phyloP scores from a whole-genome alignment of 2,888 invertebrate genomes.

The Pseudoips prasinana region DNA sequence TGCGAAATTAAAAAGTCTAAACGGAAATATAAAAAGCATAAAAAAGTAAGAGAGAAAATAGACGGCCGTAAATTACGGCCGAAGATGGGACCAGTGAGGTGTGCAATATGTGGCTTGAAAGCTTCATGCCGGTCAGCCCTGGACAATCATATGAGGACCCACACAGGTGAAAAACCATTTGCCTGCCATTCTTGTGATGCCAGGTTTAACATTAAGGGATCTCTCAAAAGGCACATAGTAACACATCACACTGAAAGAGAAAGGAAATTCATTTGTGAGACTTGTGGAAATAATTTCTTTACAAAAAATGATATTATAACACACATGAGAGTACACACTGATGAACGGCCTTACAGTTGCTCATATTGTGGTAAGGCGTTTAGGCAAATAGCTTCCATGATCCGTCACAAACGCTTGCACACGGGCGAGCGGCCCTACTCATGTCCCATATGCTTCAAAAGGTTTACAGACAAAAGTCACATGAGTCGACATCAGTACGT shows the following conservation, averaged over 20 bases:
- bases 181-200: slow-evolving; percentile 51
- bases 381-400: slow-evolving; percentile 62
- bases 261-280: slow-evolving; percentile 65
- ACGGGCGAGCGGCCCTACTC: slow-evolving; percentile 69
- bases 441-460: slow-evolving; percentile 61
- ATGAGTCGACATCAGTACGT: slow-evolving; percentile 62
- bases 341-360: slow-evolving; percentile 64
- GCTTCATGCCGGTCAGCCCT: slow-evolving; percentile 56
- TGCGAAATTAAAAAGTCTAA: slow-evolving; percentile 14
- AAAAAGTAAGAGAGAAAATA: slow-evolving; percentile 17
- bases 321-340: slow-evolving; percentile 67
- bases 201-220: slow-evolving; percentile 57
- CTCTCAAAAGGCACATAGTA: slow-evolving; percentile 57
- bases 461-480: slow-evolving; percentile 57
- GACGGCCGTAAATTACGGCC: slow-evolving; percentile 36
- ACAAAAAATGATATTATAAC: slow-evolving; percentile 64
- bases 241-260: slow-evolving; percentile 55
- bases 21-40: slow-evolving; percentile 23
- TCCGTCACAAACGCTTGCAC: slow-evolving; percentile 65
- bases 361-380: slow-evolving; percentile 58
- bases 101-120: slow-evolving; percentile 58
- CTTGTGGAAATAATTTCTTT: slow-evolving; percentile 67
- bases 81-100: slow-evolving; percentile 52
- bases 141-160: slow-evolving; percentile 63
- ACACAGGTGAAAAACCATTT: slow-evolving; percentile 70